Evolutionary conservation across 1,140 invertebrate genomes (phyloP), one percentile per base, ranked within the genome.

Genomic region (Heliconius congener): DNA sequence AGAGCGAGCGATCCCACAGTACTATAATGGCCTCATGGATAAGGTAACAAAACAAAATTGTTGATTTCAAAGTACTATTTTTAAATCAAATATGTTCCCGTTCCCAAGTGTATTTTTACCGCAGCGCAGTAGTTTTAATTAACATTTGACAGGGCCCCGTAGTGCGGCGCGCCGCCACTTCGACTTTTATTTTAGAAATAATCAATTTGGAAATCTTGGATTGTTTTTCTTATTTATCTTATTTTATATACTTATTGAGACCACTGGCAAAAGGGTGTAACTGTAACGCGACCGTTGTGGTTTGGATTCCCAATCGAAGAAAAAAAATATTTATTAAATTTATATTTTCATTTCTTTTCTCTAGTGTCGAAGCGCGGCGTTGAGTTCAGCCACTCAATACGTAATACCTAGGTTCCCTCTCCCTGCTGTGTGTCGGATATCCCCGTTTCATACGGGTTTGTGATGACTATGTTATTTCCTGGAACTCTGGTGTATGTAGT

Each of bases 81-180:
- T 60, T 30, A 66, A 23, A 57, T 16, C 60, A 16, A 66, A 66
- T 30, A 66, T 13, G 11, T 66, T 66, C 5, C 18, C 60, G 11
- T 30, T 66, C 60, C 13, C 60, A 27, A 30, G 60, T 16, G 60
- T 30, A 30, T 66, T 66, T 66, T 66, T 66, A 66, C 60, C 27
- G 27, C 60, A 27, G 27, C 60, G 23, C 27, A 66, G 27, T 66
- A 66, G 60, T 66, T 66, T 66, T 66, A 66, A 66, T 66, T 66
- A 66, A 66, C 60, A 30, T 66, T 66, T 66, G 60, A 66, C 27
- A 66, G 60, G 60, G 8, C 27, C 27, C 27, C 27, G 60, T 66
- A 16, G 60, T 66, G 60, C 60, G 60, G 60, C 4, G 27, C 0
- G 16, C 60, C 60, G 57, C 57, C 9, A 13, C 23, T 27, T 11